A percentile compares a stretch with the other conserved stretches of the same genome.
Evolutionary conservation across 2,888 invertebrate species (phyloP).

Genomic region (Trachelus troglodyta): DNA sequence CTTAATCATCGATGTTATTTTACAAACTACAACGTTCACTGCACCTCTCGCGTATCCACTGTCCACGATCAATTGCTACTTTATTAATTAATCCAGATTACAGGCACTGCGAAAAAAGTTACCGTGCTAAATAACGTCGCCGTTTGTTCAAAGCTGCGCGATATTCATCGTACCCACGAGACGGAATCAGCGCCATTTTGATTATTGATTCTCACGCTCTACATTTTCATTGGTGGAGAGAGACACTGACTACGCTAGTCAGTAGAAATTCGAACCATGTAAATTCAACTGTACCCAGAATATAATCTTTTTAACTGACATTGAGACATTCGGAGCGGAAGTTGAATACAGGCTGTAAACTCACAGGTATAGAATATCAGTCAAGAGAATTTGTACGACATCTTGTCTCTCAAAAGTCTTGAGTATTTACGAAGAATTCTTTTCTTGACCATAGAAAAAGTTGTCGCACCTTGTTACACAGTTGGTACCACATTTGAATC

Average conservation of each 20-base stretch:
- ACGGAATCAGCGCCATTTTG: neutral
- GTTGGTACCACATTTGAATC: neutral
- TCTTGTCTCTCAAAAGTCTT: slow-evolving; percentile 46
- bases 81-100: neutral
- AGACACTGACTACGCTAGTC: neutral
- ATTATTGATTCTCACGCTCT: neutral
- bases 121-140: neutral
- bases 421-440: slow-evolving; percentile 34
- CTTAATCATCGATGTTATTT: neutral
- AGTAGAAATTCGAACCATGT: neutral
- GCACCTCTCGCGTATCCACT: neutral
- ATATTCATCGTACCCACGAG: neutral
- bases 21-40: neutral
- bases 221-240: neutral
- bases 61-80: neutral
- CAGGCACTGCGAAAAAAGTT: neutral
- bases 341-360: neutral
- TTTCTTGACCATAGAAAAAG: no score
- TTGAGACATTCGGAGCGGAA: neutral
- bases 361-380: neutral
- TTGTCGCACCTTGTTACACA: no score
- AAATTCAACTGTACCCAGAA: neutral
- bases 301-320: neutral
- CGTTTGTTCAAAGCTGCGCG: neutral
- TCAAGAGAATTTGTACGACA: slow-evolving; percentile 42